phyloP scores from a whole-genome alignment of 2,888 invertebrate species.

The Drosophila neonasuta region DNA sequence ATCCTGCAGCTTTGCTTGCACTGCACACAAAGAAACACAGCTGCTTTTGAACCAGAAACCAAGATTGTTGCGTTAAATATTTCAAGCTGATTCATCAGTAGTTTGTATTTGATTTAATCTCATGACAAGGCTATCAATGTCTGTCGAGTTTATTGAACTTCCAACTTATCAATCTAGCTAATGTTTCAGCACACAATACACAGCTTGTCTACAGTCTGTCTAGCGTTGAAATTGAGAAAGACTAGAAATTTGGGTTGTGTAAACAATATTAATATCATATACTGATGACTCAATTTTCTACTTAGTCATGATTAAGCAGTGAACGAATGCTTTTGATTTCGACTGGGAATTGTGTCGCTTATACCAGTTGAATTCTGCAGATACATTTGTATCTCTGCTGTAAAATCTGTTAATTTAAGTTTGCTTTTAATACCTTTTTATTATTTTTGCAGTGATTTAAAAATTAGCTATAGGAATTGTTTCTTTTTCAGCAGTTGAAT shows the following conservation, averaged over 20 bases:
- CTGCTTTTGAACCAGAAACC: neutral
- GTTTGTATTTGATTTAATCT: slow-evolving; percentile 2
- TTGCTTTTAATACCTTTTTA: no score
- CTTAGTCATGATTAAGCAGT: neutral
- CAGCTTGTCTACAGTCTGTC: neutral
- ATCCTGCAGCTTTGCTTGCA: slow-evolving; percentile 30
- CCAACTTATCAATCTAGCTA: slow-evolving; percentile 13
- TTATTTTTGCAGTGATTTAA: no score
- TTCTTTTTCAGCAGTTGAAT: no score
- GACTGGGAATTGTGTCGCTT: neutral
- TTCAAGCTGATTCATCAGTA: slow-evolving; percentile 26
- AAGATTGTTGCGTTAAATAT: slow-evolving; percentile 12
- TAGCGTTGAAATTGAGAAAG: slow-evolving; percentile 1
- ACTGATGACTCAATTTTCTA: neutral
- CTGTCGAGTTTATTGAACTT: slow-evolving; percentile 14
- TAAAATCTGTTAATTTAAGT: neutral
- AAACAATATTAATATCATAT: neutral
- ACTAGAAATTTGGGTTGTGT: slow-evolving; percentile 2
- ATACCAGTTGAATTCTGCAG: neutral
- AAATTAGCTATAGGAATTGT: no score
- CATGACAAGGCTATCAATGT: slow-evolving; percentile 5
- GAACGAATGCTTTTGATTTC: neutral
- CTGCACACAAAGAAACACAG: no score
- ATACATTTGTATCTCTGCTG: neutral
- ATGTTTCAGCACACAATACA: slow-evolving; percentile 3